Conservation (phyloP, 1,140 invertebrate species). For the Euura lappo region DNA sequence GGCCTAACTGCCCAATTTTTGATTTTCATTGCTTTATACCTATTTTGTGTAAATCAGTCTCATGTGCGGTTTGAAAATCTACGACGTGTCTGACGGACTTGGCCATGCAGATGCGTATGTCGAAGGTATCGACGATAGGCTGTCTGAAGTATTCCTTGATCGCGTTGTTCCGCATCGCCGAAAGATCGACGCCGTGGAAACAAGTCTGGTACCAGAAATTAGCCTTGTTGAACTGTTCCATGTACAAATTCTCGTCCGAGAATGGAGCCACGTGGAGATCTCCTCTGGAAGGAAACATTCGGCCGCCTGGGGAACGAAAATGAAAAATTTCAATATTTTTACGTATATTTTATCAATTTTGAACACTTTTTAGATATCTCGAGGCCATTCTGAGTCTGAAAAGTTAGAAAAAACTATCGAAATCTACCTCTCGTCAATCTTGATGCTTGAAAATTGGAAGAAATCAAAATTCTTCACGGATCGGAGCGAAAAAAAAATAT, state of each 20-base stretch:
- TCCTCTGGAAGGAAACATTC: conserved; percentile 96
- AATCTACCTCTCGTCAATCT: no score
- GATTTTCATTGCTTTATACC: conserved; percentile 54
- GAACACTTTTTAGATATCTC: no score
- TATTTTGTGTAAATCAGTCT: conserved; percentile 95
- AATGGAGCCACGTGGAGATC: conserved; percentile 99
- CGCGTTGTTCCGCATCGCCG: conserved; percentile 86
- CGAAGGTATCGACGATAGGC: conserved; percentile 99
- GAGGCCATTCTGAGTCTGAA: no score
- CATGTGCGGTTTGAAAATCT: conserved; percentile 92
- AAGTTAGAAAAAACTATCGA: no score
- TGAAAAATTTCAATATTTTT: no score
- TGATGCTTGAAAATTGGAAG: no score
- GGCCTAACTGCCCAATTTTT: not conserved
- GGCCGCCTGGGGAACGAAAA: conserved; percentile 47
- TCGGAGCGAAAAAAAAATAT: no score
- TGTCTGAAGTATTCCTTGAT: conserved; percentile 98
- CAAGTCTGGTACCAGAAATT: conserved; percentile 99
- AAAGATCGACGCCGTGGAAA: conserved; percentile 98
- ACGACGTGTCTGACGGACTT: conserved; percentile 95
- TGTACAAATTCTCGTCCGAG: conserved; percentile 95
- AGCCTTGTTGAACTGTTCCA: conserved; percentile 98
- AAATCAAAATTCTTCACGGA: no score
- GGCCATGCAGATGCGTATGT: conserved; percentile 96
- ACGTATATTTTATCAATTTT: no score